Evolutionary conservation across 2,113 vertebrate genomes (phyloP).

Genomic region (Hyaena hyaena): DNA sequence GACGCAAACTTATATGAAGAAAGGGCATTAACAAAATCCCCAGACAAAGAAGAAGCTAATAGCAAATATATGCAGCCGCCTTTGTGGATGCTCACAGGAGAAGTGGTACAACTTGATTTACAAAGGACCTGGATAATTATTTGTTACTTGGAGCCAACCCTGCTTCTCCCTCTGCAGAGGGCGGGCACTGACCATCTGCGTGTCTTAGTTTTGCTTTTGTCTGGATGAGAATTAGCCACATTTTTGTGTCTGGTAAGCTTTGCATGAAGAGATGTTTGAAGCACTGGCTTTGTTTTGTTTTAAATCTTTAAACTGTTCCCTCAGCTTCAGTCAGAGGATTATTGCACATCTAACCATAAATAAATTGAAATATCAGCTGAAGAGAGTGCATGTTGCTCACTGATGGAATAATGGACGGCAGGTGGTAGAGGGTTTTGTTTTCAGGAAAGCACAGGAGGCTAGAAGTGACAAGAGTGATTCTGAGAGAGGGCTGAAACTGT

Average conservation of each 20-base stretch:
- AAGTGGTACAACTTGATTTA: slow-evolving; percentile 81
- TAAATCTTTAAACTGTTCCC: slow-evolving; percentile 76
- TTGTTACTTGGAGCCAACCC: slow-evolving; percentile 73
- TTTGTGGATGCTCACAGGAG: slow-evolving; percentile 76
- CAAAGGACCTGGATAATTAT: slow-evolving; percentile 78
- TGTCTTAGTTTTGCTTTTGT: slow-evolving; percentile 75
- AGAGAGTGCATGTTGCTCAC: slow-evolving; percentile 50
- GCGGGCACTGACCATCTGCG: slow-evolving; percentile 78
- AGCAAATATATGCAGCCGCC: slow-evolving; percentile 71
- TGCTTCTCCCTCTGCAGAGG: slow-evolving; percentile 69
- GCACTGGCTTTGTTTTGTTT: slow-evolving; percentile 76
- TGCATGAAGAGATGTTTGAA: slow-evolving; percentile 70
- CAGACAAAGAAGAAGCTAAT: slow-evolving; percentile 79
- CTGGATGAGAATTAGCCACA: slow-evolving; percentile 66
- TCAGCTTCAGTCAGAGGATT: slow-evolving; percentile 68
- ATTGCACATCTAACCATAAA: slow-evolving; percentile 74
- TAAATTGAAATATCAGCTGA: slow-evolving; percentile 80
- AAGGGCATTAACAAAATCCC: slow-evolving; percentile 80
- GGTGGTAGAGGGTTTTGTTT: slow-evolving; percentile 78
- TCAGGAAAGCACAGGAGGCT: slow-evolving; percentile 69
- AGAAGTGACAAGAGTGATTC: slow-evolving; percentile 73
- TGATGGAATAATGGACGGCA: slow-evolving; percentile 72
- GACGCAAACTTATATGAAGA: slow-evolving; percentile 68
- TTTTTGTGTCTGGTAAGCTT: slow-evolving; percentile 72
- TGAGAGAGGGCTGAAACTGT: slow-evolving; percentile 73